These are phyloP conservation scores for honey bee (Apis mellifera) DNA, from an alignment of 1,140 invertebrate genomes.

Conservation along the genomic window DNA sequence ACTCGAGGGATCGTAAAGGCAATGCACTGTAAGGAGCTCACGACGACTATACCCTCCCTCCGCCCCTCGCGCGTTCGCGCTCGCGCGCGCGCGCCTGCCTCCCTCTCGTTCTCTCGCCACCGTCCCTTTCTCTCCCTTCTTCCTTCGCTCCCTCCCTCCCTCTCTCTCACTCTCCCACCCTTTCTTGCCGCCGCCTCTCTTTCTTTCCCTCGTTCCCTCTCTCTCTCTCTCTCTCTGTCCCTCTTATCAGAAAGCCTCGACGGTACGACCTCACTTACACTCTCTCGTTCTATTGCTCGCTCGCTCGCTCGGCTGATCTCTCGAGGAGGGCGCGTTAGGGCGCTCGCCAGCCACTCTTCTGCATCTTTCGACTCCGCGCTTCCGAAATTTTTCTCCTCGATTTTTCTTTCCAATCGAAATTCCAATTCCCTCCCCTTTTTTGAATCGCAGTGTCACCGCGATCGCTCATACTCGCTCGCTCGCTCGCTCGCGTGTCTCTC, in stretches of 20 bases:
- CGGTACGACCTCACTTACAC: slow-evolving; percentile 40
- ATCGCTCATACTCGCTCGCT: neutral
- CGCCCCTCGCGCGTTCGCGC: slow-evolving; percentile 27
- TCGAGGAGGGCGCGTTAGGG: slow-evolving; percentile 64
- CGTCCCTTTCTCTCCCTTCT: slow-evolving; percentile 52
- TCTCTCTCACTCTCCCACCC: slow-evolving; percentile 23
- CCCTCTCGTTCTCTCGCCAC: slow-evolving; percentile 43
- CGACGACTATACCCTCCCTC: slow-evolving; percentile 70
- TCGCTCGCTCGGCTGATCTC: slow-evolving; percentile 59
- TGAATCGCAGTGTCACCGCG: neutral
- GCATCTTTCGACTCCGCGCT: slow-evolving; percentile 40
- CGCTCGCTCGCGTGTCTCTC: neutral
- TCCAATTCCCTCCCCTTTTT: neutral
- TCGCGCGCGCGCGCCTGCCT: neutral
- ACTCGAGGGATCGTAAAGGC: slow-evolving; percentile 78
- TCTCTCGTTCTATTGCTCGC: slow-evolving; percentile 54
- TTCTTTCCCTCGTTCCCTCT: slow-evolving; percentile 39
- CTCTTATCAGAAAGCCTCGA: slow-evolving; percentile 52
- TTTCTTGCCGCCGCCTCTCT: slow-evolving; percentile 46
- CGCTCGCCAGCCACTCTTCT: slow-evolving; percentile 57
- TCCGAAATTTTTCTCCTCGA: slow-evolving; percentile 27
- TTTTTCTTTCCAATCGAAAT: neutral
- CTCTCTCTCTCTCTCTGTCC: slow-evolving; percentile 50
- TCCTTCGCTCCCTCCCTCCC: slow-evolving; percentile 44
- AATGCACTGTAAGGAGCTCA: slow-evolving; percentile 81